phyloP scores from a whole-genome alignment of 2,113 vertebrate genomes.

The Tenrec ecaudatus region DNA sequence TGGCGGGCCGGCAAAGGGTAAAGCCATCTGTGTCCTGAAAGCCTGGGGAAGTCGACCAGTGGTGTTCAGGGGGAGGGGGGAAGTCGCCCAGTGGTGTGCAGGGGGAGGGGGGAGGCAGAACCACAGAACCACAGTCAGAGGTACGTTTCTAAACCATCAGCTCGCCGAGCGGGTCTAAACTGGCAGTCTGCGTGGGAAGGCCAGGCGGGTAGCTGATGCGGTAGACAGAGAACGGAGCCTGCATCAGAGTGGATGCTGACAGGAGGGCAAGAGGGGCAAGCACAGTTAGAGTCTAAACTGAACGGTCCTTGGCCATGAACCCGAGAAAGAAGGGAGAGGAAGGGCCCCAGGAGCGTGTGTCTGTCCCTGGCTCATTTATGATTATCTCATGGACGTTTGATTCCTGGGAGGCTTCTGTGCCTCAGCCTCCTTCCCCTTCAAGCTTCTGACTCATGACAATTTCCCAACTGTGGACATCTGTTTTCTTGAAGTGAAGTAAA shows the following conservation, averaged over 20 bases:
- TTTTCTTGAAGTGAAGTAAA: conserved; percentile 11
- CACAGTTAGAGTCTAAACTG: not conserved
- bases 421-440: conserved; percentile 16
- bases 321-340: not conserved
- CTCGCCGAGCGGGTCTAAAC: not conserved
- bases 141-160: not conserved
- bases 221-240: not conserved
- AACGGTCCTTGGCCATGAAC: not conserved
- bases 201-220: not conserved
- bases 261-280: not conserved
- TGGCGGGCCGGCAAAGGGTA: not conserved
- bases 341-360: not conserved
- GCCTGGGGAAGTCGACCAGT: not conserved
- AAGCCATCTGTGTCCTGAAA: not conserved
- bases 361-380: not conserved
- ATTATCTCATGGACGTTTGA: not conserved
- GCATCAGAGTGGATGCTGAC: not conserved
- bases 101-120: not conserved
- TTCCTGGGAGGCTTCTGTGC: not conserved
- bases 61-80: not conserved
- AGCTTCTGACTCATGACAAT: conserved; percentile 33
- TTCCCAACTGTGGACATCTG: conserved; percentile 27
- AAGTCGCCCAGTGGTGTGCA: no score
- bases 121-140: not conserved
- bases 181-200: not conserved